Evolutionary conservation across 2,888 invertebrate species (phyloP).

Genomic region (Caenorhabditis sp.): DNA sequence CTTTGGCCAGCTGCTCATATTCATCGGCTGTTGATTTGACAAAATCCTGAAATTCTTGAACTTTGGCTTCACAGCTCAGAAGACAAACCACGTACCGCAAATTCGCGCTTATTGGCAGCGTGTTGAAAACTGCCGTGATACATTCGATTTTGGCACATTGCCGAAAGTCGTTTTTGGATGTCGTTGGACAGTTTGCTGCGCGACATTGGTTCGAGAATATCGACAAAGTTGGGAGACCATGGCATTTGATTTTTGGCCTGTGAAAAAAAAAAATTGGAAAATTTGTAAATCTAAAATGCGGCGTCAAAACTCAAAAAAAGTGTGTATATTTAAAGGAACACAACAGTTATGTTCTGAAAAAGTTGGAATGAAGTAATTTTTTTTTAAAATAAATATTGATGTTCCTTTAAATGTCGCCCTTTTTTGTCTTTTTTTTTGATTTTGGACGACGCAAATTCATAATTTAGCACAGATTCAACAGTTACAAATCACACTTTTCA

Average conservation of each 20-base stretch:
- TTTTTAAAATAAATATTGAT: no score
- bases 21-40: conserved; percentile 7
- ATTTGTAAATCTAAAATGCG: background rate
- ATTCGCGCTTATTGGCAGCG: conserved; percentile 13
- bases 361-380: no score
- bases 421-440: no score
- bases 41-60: conserved; percentile 13
- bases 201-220: conserved; percentile 2
- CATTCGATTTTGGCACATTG: conserved; percentile 31
- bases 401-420: no score
- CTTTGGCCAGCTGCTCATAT: conserved; percentile 20
- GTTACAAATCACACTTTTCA: no score
- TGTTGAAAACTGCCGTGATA: conserved; percentile 17
- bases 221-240: conserved; percentile 14
- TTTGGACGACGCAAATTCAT: no score
- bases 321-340: no score
- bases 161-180: conserved; percentile 18
- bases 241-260: conserved; percentile 14
- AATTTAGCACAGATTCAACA: no score
- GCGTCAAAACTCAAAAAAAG: no score
- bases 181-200: conserved; percentile 7
- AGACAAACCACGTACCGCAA: conserved; percentile 19
- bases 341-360: no score
- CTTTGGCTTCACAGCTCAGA: no score
- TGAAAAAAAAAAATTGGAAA: background rate